Evolutionary conservation across 2,797 vertebrate species (phyloP).

Genomic region (Sparidentex hasta): DNA sequence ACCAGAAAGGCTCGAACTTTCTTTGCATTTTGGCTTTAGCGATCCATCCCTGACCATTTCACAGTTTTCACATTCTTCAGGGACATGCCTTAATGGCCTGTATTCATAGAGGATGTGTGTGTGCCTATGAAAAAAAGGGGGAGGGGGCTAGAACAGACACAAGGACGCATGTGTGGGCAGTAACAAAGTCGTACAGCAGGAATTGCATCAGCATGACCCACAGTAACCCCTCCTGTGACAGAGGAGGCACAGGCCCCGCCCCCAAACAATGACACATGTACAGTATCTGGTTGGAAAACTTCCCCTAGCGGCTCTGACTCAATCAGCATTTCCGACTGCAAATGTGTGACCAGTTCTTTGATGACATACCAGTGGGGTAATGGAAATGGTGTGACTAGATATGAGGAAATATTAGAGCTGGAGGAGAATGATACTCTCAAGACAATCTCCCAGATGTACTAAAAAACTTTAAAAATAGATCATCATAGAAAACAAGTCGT

Average conservation of each 20-base stretch:
- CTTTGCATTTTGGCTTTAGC: not conserved
- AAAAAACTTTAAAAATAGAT: not conserved
- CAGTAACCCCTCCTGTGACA: conserved; percentile 26
- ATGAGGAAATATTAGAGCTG: not conserved
- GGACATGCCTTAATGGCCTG: not conserved
- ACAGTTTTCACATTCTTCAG: conserved; percentile 1
- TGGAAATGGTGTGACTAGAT: not conserved
- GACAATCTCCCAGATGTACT: not conserved
- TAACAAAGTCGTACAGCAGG: conserved; percentile 10
- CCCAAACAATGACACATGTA: conserved; percentile 52
- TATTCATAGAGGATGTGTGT: not conserved
- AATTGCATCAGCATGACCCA: conserved; percentile 39
- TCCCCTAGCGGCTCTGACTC: conserved; percentile 15
- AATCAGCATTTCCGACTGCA: not conserved
- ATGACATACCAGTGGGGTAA: not conserved
- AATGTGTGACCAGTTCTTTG: not conserved
- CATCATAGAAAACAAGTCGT: conserved; percentile 24
- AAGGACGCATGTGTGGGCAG: not conserved
- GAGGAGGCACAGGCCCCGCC: conserved; percentile 7
- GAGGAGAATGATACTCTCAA: not conserved
- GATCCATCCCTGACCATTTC: not conserved
- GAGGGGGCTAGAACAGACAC: not conserved
- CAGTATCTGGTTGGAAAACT: conserved; percentile 4
- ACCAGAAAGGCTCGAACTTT: not conserved
- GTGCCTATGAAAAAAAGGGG: not conserved